Base-by-base conservation (phyloP, 2,888 invertebrate species). In the Nineta flava region DNA sequence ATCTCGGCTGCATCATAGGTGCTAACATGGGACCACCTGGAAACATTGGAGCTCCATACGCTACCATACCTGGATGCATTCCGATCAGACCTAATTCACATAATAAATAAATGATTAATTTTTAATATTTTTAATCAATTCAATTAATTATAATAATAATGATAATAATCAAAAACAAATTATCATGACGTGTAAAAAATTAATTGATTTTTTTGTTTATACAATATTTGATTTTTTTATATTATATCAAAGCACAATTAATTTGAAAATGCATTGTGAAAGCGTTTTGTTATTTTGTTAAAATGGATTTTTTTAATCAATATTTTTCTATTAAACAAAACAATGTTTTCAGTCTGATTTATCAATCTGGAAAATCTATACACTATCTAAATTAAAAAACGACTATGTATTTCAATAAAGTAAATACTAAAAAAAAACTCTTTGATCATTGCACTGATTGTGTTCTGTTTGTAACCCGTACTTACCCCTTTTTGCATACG, bases 1-100 rank as follows among this genome's bases (percentile, higher is more conserved):
- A 88, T 70, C 87, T 81, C 58, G 87, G 87, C 70, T 83, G 85
- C 86, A 88, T 84, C 76, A 80, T 75, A 54, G 73, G 75, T 7
- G 62, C 59, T 46, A 68, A 57, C 58, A 69, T 62, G 50, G 63
- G 67, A 44, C 65, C 68, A 44, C 65, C 59, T 12, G 66, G 67
- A 55, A 70, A 67, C 65, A 69, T 66, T 9, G 64, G 69, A 15
- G 62, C 63, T 46, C 67, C 68, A 55, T 68, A 68, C 52, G 69
- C 58, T 52, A 69, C 57, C 58, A 69, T 64, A 47, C 69, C 68
- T 3, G 68, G 70, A 26, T 69, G 68, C 60, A 69, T 64, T 53
- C 68, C 68, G 54, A 70, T 65, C 63, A 69, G 63, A 60, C 68
- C 70, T 69, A 62, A 19, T 31, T 35, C 32, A 34, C 43, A 34